phyloP scores from a whole-genome alignment of 2,113 vertebrate genomes.

The Oreochromis aureus region DNA sequence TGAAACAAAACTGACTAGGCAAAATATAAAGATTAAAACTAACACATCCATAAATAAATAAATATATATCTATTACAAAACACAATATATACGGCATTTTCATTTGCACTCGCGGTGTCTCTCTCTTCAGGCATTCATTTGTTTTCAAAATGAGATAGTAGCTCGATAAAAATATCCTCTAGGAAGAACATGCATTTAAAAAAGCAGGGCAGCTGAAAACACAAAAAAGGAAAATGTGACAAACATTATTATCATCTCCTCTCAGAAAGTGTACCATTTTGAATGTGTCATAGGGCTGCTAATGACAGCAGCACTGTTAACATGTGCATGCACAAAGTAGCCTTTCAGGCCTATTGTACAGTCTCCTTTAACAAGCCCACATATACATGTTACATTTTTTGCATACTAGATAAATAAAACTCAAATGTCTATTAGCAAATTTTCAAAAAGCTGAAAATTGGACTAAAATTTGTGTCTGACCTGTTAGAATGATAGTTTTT shows the following conservation, averaged over 20 bases:
- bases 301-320: neutral
- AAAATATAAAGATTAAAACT: conserved; percentile 2
- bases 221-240: neutral
- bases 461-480: neutral
- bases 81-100: neutral
- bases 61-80: conserved; percentile 36
- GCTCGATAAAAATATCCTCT: neutral
- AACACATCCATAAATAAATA: conserved; percentile 58
- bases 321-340: neutral
- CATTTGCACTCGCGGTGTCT: neutral
- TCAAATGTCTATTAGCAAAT: neutral
- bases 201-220: neutral
- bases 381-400: neutral
- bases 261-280: neutral
- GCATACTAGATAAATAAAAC: neutral
- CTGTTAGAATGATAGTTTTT: neutral
- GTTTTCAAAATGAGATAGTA: neutral
- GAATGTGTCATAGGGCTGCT: neutral
- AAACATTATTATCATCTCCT: neutral
- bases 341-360: neutral
- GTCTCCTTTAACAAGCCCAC: neutral
- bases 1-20: neutral
- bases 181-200: neutral
- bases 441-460: neutral
- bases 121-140: neutral